Evolutionary conservation across 2,113 vertebrate genomes (phyloP).

Genomic region (Uria lomvia): DNA sequence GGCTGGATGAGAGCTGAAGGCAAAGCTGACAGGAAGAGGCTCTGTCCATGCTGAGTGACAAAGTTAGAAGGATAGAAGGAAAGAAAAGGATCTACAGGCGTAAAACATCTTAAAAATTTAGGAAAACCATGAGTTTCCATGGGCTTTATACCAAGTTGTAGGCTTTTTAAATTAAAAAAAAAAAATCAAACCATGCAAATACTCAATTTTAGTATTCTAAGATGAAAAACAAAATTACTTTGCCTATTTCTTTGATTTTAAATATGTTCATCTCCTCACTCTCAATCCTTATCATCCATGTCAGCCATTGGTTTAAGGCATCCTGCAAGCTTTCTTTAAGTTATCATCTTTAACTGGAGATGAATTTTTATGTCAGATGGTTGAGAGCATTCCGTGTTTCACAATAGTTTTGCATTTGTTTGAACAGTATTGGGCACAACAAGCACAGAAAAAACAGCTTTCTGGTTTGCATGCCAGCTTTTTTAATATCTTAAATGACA

Average conservation of each 20-base stretch:
- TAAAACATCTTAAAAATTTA: background rate
- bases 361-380: constrained; percentile 16
- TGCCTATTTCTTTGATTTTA: background rate
- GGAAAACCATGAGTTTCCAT: background rate
- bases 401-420: background rate
- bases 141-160: background rate
- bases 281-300: background rate
- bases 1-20: background rate
- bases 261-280: background rate
- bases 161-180: background rate
- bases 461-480: background rate
- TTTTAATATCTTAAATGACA: background rate
- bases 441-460: background rate
- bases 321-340: background rate
- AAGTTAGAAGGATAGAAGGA: background rate
- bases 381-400: background rate
- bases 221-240: background rate
- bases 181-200: background rate
- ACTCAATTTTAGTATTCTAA: background rate
- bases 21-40: background rate
- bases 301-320: background rate
- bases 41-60: background rate
- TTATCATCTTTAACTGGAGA: background rate
- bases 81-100: background rate
- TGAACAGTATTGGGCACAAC: background rate